Evolutionary conservation across 2,113 vertebrate genomes (phyloP), one percentile per base, ranked within the genome.

Genomic region (Galemys pyrenaicus): DNA sequence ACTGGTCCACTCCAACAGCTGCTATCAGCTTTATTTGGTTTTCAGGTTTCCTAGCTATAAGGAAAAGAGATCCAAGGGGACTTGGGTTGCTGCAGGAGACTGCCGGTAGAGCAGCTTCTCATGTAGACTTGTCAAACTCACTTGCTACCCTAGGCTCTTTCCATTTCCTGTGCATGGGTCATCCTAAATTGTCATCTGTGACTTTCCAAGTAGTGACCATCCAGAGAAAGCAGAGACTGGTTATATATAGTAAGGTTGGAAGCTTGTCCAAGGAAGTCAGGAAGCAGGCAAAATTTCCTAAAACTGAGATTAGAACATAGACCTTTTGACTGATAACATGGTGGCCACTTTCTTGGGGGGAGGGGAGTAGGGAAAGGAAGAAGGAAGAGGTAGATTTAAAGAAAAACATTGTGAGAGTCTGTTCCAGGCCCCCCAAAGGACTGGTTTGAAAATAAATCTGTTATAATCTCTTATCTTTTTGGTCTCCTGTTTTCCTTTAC

Each of bases 31-130:
- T 92, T 80, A 44, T 24, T 67, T 62, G 17, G 26, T 94, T 96
- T 94, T 88, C 39, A 87, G 7, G n/a, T 82, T 89, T 92, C 86
- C 15, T 83, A 64, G 39, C 46, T 73, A 1, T 28, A 73, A 94
- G 77, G 30, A 54, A 46, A 54, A 30, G 20, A 54, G 32, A 2
- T 78, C 32, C 9, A 58, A 85, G 30, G 62, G 13, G 20, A 58
- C 44, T 64, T 80, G 70, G 64, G 28, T 71, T 87, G 13, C 73
- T 56, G 54, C 54, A 56, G 54, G 54, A 68, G 46, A 77, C 62
- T 85, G 78, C 90, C 44, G 74, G 41, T 37, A 82, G 56, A 81
- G 20, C n/a, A 65, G 4, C 24, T 28, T 41, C 32, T 80, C 11
- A 1, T 20, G 24, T 44, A 64, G 51, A 28, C 81, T 84, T 71